These are phyloP conservation scores for Mus spretus DNA, from an alignment of 2,797 vertebrate genomes.

Conservation along the genomic window DNA sequence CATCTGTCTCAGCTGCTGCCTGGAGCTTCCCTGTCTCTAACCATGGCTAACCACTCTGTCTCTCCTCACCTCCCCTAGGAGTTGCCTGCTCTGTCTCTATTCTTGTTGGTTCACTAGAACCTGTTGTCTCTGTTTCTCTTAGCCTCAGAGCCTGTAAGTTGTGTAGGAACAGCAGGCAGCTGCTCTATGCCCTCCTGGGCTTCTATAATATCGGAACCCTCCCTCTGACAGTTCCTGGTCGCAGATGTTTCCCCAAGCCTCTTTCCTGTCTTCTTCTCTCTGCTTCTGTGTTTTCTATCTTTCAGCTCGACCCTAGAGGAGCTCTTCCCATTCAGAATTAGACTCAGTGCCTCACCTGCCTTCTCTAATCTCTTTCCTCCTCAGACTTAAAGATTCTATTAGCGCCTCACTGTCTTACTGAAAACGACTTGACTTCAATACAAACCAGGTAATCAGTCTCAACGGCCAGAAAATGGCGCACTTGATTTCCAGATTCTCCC, in stretches of 20 bases:
- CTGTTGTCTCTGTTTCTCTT: not conserved
- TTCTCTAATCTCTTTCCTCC: not conserved
- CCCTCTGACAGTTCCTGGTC: not conserved
- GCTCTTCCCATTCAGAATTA: not conserved
- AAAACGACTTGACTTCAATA: not conserved
- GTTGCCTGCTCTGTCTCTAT: not conserved
- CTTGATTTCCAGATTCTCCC: not conserved
- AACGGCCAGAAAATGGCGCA: not conserved
- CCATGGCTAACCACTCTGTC: not conserved
- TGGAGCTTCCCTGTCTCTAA: too few species aligned
- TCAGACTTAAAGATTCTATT: not conserved
- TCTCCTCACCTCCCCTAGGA: not conserved
- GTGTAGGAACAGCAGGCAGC: not conserved
- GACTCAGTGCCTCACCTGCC: not conserved
- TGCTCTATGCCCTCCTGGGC: not conserved
- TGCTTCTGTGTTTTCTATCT: not conserved
- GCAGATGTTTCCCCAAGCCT: not conserved
- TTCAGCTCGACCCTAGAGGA: not conserved
- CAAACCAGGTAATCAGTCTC: not conserved
- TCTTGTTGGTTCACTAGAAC: not conserved
- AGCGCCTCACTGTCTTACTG: not conserved
- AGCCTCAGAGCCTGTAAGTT: not conserved
- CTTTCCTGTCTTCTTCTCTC: not conserved
- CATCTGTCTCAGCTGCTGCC: not conserved
- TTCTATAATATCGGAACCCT: not conserved